phyloP scores from a whole-genome alignment of 37 sponge, comb jelly and placozoan species.

The Eunapius fragilis region DNA sequence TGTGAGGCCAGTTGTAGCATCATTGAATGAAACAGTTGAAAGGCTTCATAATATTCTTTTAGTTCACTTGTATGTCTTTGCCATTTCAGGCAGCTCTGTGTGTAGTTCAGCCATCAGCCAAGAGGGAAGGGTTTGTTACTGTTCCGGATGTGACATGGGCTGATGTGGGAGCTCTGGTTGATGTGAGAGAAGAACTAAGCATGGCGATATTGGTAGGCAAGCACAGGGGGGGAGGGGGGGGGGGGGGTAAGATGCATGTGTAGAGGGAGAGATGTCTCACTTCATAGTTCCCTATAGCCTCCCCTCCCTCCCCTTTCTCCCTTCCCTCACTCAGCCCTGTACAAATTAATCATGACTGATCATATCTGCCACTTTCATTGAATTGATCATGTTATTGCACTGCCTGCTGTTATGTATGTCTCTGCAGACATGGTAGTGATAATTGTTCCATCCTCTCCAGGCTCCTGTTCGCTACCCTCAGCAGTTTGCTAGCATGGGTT shows the following conservation, averaged over 20 bases:
- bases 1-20: background rate
- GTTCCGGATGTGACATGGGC: conserved; percentile 95
- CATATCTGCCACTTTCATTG: too few relatives aligned
- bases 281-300: too few relatives aligned
- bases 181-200: conserved; percentile 85
- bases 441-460: conserved; percentile 17
- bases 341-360: too few relatives aligned
- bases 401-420: background rate
- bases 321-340: too few relatives aligned
- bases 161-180: conserved; percentile 93
- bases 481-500: conserved; percentile 84
- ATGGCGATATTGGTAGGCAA: conserved; percentile 90
- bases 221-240: background rate
- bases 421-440: background rate
- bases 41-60: background rate
- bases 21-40: background rate
- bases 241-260: background rate
- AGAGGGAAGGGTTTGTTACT: conserved; percentile 96
- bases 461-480: conserved; percentile 84
- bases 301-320: too few relatives aligned
- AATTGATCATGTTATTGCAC: too few relatives aligned
- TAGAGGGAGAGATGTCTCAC: background rate
- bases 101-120: conserved; percentile 87
- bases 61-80: background rate
- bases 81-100: conserved; percentile 68